Evolutionary conservation across 2,888 invertebrate genomes (phyloP).

Genomic region (Limnephilus lunatus): DNA sequence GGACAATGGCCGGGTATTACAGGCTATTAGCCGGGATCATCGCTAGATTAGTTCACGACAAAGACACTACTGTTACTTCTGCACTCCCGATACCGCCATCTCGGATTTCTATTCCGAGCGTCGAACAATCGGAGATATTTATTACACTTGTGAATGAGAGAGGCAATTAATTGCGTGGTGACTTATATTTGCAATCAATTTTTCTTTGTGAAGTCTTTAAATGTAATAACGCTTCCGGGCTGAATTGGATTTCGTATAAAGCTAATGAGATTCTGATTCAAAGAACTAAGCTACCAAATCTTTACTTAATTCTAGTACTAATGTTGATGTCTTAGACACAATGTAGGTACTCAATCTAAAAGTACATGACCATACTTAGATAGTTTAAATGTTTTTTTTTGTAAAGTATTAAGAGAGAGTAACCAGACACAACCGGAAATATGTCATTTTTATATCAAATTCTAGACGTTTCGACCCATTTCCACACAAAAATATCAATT

Average conservation of each 20-base stretch:
- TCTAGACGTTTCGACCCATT: no score
- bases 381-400: not conserved
- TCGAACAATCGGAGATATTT: slow-evolving; percentile 25
- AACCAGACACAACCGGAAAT: no score
- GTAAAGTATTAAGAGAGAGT: no score
- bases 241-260: not conserved
- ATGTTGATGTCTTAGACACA: not conserved
- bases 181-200: slow-evolving; percentile 4
- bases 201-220: not conserved
- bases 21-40: slow-evolving; percentile 55
- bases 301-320: not conserved
- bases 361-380: not conserved
- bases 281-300: not conserved
- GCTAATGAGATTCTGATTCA: not conserved
- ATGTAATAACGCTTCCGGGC: not conserved
- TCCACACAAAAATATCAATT: no score
- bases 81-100: not conserved
- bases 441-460: no score
- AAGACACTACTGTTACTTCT: slow-evolving; percentile 44
- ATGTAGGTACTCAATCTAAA: not conserved
- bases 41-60: slow-evolving; percentile 53
- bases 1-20: slow-evolving; percentile 53
- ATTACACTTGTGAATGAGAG: slow-evolving; percentile 42
- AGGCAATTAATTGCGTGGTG: not conserved
- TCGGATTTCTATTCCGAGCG: slow-evolving; percentile 41